Base-by-base conservation (phyloP, 2,113 vertebrate genomes). In the Aix galericulata region DNA sequence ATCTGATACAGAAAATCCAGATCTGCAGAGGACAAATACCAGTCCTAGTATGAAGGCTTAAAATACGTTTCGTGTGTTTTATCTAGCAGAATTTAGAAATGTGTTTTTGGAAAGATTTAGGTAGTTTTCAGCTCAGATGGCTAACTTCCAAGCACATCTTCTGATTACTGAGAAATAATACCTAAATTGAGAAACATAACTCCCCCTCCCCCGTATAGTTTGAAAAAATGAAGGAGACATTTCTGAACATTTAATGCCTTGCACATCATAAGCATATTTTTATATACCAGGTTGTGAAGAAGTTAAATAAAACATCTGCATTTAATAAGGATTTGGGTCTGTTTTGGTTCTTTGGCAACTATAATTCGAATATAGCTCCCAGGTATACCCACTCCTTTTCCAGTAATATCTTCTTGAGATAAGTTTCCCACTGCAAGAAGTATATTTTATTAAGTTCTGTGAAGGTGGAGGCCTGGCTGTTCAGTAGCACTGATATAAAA, bases 251-350 rank as follows among this genome's bases (percentile, higher is more conserved):
- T 22, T 18, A 69, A 50, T 67, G 75, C 55, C 59, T 91, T 89
- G 50, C 20, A 86, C 17, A 69, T 67, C 72, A 44, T 77, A 85
- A 82, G 27, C 40, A 34, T 40, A 40, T 88, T 94, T 93, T 86
- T 79, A 63, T 84, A 34, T 60, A 88, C 58, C 62, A 69, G 42
- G 29, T 53, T 75, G 60, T 44, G 31, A 68, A 62, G 68, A 84
- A 79, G 22, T 89, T 40, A 91, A 93, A 89, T 66, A 52, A 94
- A 94, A 66, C 87, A 95, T 76, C 88, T 69, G 40, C 7, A 31
- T 88, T 31, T 44, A 91, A 81, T 89, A 82, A 94, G 64, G 29
- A 50, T 64, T 72, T 72, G 26, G 13, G 31, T 94, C 92, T 96
- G 66, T 1, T 83, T 84, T 81, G 71, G 53, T 86, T 93, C 88